phyloP scores from a whole-genome alignment of 2,888 invertebrate species.

The Octonoba sinensis region DNA sequence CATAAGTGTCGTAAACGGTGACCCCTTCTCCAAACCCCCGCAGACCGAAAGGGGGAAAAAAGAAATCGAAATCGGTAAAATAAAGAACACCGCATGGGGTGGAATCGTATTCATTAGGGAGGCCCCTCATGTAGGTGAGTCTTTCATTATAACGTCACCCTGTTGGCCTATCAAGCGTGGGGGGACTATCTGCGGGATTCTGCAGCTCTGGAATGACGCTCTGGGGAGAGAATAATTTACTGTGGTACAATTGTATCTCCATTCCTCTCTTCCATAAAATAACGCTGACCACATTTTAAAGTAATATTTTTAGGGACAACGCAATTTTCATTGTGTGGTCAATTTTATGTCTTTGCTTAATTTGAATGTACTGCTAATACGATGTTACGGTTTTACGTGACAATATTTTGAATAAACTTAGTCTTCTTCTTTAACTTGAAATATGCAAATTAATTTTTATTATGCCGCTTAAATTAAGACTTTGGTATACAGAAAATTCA shows the following conservation, averaged over 20 bases:
- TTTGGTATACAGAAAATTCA: too few species aligned
- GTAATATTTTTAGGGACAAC: too few species aligned
- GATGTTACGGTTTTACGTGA: too few species aligned
- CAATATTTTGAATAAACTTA: too few species aligned
- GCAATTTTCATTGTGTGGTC: too few species aligned
- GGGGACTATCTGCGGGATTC: slow-evolving; percentile 20
- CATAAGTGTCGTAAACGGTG: not conserved
- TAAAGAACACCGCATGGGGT: slow-evolving; percentile 29
- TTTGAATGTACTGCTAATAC: too few species aligned
- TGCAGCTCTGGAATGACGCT: slow-evolving; percentile 49
- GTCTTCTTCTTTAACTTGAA: too few species aligned
- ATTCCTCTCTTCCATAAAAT: too few species aligned
- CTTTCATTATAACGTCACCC: slow-evolving; percentile 59
- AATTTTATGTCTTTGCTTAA: too few species aligned
- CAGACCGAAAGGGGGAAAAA: slow-evolving; percentile 2
- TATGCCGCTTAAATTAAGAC: too few species aligned
- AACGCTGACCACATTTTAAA: too few species aligned
- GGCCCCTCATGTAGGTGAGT: slow-evolving; percentile 35
- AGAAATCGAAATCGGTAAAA: slow-evolving; percentile 14
- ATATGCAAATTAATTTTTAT: too few species aligned
- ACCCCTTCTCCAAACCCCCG: slow-evolving; percentile 6
- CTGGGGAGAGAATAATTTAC: not conserved
- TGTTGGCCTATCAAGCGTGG: slow-evolving; percentile 29
- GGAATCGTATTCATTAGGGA: slow-evolving; percentile 52
- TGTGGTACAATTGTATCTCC: not conserved